Percentiles rank a stretch among this genome's conserved stretches.
Conservation (phyloP, 2,797 vertebrate genomes). For the Enteromius unitaeniatus region DNA sequence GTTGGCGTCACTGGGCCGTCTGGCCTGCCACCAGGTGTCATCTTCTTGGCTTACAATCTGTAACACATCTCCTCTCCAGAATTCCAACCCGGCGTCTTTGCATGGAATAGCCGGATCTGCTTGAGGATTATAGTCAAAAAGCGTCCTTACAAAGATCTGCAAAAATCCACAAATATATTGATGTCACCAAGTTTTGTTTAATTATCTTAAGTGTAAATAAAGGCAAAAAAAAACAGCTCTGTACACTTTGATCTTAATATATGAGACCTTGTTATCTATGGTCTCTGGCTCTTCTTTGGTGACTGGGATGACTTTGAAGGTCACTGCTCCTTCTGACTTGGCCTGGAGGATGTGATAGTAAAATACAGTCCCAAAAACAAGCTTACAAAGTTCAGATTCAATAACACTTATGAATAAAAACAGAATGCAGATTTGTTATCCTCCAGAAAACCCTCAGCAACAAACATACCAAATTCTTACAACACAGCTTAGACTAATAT, state of each 20-base stretch:
- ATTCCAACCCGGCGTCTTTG: constrained; percentile 88
- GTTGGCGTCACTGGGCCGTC: constrained; percentile 78
- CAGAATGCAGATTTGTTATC: constrained; percentile 22
- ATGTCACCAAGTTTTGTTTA: constrained; percentile 22
- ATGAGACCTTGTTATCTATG: constrained; percentile 48
- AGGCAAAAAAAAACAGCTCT: constrained; percentile 6
- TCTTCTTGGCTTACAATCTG: constrained; percentile 92
- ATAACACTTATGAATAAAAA: constrained; percentile 9
- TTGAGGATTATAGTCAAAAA: constrained; percentile 89
- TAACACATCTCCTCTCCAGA: constrained; percentile 88
- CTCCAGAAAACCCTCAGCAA: constrained; percentile 14
- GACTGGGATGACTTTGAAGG: constrained; percentile 92
- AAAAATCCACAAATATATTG: constrained; percentile 50
- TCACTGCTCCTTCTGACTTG: constrained; percentile 86
- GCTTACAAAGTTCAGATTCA: constrained; percentile 13
- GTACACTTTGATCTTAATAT: not conserved
- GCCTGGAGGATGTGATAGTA: constrained; percentile 72
- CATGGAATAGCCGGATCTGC: constrained; percentile 91
- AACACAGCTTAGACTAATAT: constrained; percentile 3
- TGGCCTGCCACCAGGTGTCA: constrained; percentile 94
- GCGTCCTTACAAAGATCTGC: constrained; percentile 89
- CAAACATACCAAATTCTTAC: not conserved
- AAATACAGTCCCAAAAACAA: constrained; percentile 1
- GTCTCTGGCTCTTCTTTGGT: constrained; percentile 79
- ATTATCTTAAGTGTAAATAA: constrained; percentile 32